Evolutionary conservation across 2,888 invertebrate genomes (phyloP).

Genomic region (Cerastis rubricosa): DNA sequence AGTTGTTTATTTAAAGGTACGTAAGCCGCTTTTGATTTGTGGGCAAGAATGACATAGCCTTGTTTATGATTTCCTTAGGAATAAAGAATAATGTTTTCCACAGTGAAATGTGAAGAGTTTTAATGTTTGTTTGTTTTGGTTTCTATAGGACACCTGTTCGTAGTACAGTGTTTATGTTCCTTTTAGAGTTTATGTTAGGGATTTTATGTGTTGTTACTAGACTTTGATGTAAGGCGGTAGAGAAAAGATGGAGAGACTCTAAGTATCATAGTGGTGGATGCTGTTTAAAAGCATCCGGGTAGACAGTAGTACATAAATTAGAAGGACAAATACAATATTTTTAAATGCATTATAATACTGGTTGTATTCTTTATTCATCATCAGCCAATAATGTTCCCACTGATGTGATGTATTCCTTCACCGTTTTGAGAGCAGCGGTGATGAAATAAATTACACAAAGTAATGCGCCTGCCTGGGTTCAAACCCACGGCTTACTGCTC

Average conservation of each 20-base stretch:
- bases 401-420: no score
- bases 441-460: no score
- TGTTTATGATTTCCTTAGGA: slow-evolving; percentile 85
- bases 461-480: no score
- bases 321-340: not conserved
- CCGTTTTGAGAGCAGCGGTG: no score
- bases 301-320: not conserved
- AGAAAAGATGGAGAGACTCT: not conserved
- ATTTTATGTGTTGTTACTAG: slow-evolving; percentile 9
- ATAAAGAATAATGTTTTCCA: slow-evolving; percentile 76
- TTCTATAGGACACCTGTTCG: slow-evolving; percentile 51
- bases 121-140: slow-evolving; percentile 46
- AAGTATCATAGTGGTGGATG: not conserved
- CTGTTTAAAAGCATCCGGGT: not conserved
- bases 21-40: slow-evolving; percentile 86
- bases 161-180: not conserved
- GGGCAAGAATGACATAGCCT: slow-evolving; percentile 80
- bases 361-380: not conserved
- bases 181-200: not conserved
- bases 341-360: not conserved
- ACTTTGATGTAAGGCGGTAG: not conserved
- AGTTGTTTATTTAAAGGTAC: slow-evolving; percentile 72
- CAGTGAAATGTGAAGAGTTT: slow-evolving; percentile 65
- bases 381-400: no score
- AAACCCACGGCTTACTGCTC: no score